These are phyloP conservation scores for Unio delphinus DNA, from an alignment of 2,888 invertebrate species.

Conservation along the genomic window DNA sequence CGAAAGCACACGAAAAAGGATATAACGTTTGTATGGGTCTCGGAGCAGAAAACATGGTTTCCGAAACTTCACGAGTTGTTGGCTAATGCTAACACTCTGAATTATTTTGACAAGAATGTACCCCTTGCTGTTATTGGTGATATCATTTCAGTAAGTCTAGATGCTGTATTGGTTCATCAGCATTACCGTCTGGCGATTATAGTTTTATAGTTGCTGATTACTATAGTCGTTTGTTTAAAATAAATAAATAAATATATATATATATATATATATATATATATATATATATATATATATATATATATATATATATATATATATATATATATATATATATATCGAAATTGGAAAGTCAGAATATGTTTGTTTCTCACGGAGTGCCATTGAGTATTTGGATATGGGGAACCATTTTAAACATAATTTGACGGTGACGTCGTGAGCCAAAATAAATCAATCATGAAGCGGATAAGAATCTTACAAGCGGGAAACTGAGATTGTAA, in stretches of 20 bases:
- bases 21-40: conserved; percentile 15
- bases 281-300: no score
- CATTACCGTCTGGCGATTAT: conserved; percentile 16
- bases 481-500: conserved; percentile 11
- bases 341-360: no score
- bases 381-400: not conserved
- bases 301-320: no score
- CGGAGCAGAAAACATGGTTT: conserved; percentile 12
- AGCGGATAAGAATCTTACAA: conserved; percentile 14
- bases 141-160: conserved; percentile 30
- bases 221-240: conserved; percentile 14
- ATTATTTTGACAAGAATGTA: conserved; percentile 15
- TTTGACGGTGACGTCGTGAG: not conserved
- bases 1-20: conserved; percentile 9
- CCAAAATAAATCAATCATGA: conserved; percentile 16
- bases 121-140: conserved; percentile 18
- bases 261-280: no score
- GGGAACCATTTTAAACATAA: conserved; percentile 11
- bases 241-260: no score
- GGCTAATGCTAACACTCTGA: conserved; percentile 10
- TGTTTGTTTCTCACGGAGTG: not conserved
- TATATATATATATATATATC: conserved; percentile 1
- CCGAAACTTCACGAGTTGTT: conserved; percentile 14
- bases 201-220: conserved; percentile 22
- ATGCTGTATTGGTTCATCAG: conserved; percentile 29